These are phyloP conservation scores for Calephelis perditalis DNA, from an alignment of 2,888 invertebrate genomes.

Conservation along the genomic window DNA sequence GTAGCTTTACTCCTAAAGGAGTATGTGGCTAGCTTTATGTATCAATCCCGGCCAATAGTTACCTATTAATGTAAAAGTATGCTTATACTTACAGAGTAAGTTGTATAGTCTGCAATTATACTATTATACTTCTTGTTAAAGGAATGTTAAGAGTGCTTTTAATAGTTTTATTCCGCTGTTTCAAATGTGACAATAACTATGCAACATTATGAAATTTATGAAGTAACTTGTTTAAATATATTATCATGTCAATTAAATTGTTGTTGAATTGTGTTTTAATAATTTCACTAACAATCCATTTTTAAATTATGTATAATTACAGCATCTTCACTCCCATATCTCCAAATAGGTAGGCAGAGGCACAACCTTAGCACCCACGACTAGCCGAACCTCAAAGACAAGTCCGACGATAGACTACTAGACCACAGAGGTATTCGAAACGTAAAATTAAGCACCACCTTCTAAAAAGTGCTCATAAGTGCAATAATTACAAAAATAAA, in stretches of 20 bases:
- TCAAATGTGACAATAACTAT: slow-evolving; percentile 29
- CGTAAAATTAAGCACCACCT: too few species aligned
- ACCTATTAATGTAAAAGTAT: background rate
- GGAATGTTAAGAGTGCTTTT: slow-evolving; percentile 20
- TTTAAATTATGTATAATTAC: too few species aligned
- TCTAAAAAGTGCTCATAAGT: too few species aligned
- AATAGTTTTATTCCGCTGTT: slow-evolving; percentile 18
- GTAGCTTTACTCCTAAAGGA: too few species aligned
- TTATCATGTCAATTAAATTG: slow-evolving; percentile 50
- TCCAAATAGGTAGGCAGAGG: slow-evolving; percentile 40
- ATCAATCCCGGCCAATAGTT: background rate
- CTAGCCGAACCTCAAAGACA: too few species aligned
- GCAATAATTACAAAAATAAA: too few species aligned
- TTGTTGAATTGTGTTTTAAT: slow-evolving; percentile 15
- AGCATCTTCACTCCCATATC: too few species aligned
- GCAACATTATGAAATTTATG: slow-evolving; percentile 29
- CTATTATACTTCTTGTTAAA: slow-evolving; percentile 9
- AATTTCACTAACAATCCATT: slow-evolving; percentile 5
- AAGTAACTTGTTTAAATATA: slow-evolving; percentile 21
- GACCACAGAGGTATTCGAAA: too few species aligned
- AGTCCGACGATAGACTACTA: too few species aligned
- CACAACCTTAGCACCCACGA: too few species aligned
- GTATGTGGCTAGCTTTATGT: too few species aligned
- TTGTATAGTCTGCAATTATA: background rate
- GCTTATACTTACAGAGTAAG: background rate